Base-by-base conservation (phyloP, 2,797 vertebrate genomes). In the Hozukius guyotensis region DNA sequence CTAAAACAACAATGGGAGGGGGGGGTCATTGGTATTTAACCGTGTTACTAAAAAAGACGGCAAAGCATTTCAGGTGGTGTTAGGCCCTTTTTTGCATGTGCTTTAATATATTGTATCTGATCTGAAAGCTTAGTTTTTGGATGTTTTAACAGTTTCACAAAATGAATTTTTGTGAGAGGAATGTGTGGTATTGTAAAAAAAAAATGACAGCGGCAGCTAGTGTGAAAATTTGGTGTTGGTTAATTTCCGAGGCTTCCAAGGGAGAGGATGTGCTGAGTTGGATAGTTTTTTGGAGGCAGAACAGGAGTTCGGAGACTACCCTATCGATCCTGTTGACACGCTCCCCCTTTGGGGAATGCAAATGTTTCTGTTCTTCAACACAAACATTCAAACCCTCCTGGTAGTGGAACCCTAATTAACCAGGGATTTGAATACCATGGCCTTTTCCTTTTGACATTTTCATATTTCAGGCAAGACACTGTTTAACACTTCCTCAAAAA, bases 281-380 rank as follows among this genome's bases (percentile, higher is more conserved):
- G 89, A 81, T 72, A 53, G 64, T 86, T 90, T 91, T 91, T 85
- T 77, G 60, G 85, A 88, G 85, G 82, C 80, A 53, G 85, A 91
- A 77, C 78, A 74, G 84, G 77, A 90, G 79, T 89, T 91, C 78
- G 59, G 74, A 88, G 81, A 78, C 84, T 78, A 91, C 83, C 79
- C 94, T 93, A 95, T 95, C 87, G 90, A 94, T 95, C 91, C 91
- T 93, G 87, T 91, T 95, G 93, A 94, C 93, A 88, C 16, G 70
- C 80, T 84, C 80, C 87, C 87, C 93, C 91, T 90, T 90, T 85
- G 91, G 94, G 90, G 81, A 92, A 94, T 94, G 93, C 92, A 94
- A 93, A 93, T 95, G 87, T 89, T 93, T 91, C 89, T 85, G 84
- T 93, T 93, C 88, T 83, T 93, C 87, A 92, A 89, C 86, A 88